Conservation (phyloP, 2,888 invertebrate species). For the Sipha maydis region DNA sequence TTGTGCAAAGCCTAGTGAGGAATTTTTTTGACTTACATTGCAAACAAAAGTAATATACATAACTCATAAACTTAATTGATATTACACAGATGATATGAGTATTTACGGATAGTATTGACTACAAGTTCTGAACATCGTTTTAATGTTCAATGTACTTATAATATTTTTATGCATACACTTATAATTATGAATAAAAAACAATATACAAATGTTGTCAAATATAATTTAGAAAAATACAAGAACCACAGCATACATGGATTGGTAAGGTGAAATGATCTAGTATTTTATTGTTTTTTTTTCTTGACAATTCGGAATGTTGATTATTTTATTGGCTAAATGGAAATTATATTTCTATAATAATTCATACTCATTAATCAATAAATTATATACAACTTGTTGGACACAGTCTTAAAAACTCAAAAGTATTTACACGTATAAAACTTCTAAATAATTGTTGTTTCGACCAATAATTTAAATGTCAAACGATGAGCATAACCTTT, state of each 20-base stretch:
- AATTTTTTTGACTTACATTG: no score
- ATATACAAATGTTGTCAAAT: neutral
- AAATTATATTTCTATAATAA: neutral
- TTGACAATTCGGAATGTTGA: no score
- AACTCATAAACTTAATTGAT: neutral
- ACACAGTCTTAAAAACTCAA: no score
- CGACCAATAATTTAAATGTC: no score
- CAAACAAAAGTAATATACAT: no score
- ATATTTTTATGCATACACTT: neutral
- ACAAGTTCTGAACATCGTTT: neutral
- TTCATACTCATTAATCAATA: neutral
- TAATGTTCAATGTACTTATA: neutral
- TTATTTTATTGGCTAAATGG: neutral
- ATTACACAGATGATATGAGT: no score
- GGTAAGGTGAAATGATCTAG: neutral
- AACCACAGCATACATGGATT: neutral
- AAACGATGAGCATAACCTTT: no score
- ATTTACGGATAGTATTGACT: neutral
- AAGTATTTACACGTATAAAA: no score
- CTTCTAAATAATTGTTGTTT: no score
- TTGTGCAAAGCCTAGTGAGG: no score
- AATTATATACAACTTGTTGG: no score
- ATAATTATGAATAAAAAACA: neutral
- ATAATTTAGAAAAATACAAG: neutral
- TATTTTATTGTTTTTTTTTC: neutral